Conservation (phyloP, 2,113 vertebrate genomes). For the Maccullochella peelii region DNA sequence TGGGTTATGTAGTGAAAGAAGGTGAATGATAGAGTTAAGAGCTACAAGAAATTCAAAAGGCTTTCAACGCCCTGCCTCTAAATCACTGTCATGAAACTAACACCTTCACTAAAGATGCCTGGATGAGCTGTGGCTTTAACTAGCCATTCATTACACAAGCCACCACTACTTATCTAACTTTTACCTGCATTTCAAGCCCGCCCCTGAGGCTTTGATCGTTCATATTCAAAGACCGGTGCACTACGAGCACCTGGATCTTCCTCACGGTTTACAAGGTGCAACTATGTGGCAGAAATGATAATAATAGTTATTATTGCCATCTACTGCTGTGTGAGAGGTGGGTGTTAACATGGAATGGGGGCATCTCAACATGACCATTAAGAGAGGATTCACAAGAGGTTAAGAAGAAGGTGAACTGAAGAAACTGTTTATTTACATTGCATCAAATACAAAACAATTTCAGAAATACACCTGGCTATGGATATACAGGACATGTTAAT, state of each 20-base stretch:
- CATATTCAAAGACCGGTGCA: slow-evolving; percentile 60
- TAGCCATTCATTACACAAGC: slow-evolving; percentile 44
- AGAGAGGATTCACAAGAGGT: slow-evolving; percentile 11
- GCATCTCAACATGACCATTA: slow-evolving; percentile 52
- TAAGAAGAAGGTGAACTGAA: slow-evolving; percentile 10
- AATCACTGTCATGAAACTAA: slow-evolving; percentile 48
- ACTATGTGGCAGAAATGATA: slow-evolving; percentile 62
- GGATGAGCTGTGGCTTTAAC: slow-evolving; percentile 10
- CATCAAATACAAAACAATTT: neutral
- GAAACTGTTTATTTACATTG: neutral
- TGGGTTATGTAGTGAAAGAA: slow-evolving; percentile 8
- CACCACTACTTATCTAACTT: slow-evolving; percentile 3
- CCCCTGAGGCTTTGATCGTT: slow-evolving; percentile 58
- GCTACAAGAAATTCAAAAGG: slow-evolving; percentile 33
- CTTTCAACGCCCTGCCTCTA: slow-evolving; percentile 41
- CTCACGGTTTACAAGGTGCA: slow-evolving; percentile 48
- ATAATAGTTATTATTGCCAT: slow-evolving; percentile 72
- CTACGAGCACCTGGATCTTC: slow-evolving; percentile 70
- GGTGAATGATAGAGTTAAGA: slow-evolving; percentile 41
- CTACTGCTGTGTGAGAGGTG: slow-evolving; percentile 57
- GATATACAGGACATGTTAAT: neutral
- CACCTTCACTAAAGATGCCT: slow-evolving; percentile 31
- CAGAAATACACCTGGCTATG: neutral
- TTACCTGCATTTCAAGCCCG: slow-evolving; percentile 32
- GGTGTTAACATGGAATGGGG: slow-evolving; percentile 53